These are phyloP conservation scores for Paguma larvata DNA, from an alignment of 2,797 vertebrate species.

Conservation along the genomic window DNA sequence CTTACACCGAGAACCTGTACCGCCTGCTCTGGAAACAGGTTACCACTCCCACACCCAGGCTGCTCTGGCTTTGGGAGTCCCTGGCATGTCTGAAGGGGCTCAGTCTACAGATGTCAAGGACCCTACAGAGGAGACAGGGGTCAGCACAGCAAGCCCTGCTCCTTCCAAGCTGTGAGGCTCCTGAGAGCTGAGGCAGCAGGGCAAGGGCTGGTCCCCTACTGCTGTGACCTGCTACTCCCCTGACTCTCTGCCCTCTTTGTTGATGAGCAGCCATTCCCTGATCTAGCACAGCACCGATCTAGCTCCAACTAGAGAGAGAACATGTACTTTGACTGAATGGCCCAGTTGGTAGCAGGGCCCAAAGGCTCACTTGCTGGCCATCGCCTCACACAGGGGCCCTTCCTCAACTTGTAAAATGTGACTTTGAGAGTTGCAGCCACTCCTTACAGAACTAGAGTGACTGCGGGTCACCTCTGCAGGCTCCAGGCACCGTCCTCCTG, in stretches of 20 bases:
- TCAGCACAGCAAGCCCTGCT: background rate
- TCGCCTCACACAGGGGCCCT: background rate
- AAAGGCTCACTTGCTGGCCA: background rate
- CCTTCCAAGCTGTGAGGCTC: fast-evolving
- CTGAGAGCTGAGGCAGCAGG: background rate
- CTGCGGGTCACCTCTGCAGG: background rate
- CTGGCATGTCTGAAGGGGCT: background rate
- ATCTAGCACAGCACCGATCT: background rate
- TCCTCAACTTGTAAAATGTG: background rate
- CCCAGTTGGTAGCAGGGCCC: background rate
- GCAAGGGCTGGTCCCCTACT: background rate
- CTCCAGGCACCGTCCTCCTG: background rate
- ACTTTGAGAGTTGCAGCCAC: background rate
- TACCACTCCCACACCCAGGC: background rate
- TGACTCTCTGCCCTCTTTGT: background rate
- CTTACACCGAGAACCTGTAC: background rate
- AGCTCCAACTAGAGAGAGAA: background rate
- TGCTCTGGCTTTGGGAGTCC: background rate
- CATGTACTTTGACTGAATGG: background rate
- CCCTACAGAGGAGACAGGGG: background rate
- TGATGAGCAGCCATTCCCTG: no score
- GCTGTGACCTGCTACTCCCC: background rate
- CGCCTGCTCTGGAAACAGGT: background rate
- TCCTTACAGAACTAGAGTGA: background rate
- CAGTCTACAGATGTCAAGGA: fast-evolving